These are phyloP conservation scores for Chelonia mydas DNA, from an alignment of 2,797 vertebrate genomes.

Conservation along the genomic window DNA sequence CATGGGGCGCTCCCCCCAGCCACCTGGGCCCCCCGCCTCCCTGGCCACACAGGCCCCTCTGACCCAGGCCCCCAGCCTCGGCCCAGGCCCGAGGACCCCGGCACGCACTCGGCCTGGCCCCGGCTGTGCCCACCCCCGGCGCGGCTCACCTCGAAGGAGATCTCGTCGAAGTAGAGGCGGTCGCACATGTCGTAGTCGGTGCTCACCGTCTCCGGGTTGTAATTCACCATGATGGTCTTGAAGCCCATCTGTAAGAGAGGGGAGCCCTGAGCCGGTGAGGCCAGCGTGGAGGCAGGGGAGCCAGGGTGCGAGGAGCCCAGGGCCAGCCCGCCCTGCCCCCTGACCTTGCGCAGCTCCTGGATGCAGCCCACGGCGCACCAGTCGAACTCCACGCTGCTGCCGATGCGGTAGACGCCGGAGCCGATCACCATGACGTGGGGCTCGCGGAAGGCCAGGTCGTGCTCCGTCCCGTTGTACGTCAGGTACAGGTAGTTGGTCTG, in stretches of 20 bases:
- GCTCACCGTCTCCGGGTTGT: constrained; percentile 98
- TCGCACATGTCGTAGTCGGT: constrained; percentile 99
- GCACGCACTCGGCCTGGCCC: too few species aligned
- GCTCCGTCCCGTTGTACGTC: constrained; percentile 90
- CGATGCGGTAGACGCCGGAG: constrained; percentile 96
- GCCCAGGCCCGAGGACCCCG: too few species aligned
- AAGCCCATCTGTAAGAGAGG: constrained; percentile 90
- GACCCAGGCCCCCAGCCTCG: too few species aligned
- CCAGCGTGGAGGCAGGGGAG: accelerated
- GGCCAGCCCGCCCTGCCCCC: accelerated
- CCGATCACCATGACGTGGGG: constrained; percentile 96
- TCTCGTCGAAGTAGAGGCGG: constrained; percentile 97
- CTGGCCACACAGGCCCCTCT: too few species aligned
- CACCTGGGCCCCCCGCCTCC: too few species aligned
- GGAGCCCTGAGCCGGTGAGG: accelerated
- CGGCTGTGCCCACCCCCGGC: background rate
- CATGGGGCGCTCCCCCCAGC: too few species aligned
- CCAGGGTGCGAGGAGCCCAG: background rate
- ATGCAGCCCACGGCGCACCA: constrained; percentile 98
- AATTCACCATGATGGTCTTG: constrained; percentile 99
- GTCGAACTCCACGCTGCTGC: constrained; percentile 98
- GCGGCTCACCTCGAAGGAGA: constrained; percentile 93
- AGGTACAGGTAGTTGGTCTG: constrained; percentile 97
- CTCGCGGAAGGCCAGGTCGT: constrained; percentile 88
- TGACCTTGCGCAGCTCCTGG: constrained; percentile 93